These are phyloP conservation scores for Agapornis roseicollis DNA, from an alignment of 2,113 vertebrate genomes.

Conservation along the genomic window DNA sequence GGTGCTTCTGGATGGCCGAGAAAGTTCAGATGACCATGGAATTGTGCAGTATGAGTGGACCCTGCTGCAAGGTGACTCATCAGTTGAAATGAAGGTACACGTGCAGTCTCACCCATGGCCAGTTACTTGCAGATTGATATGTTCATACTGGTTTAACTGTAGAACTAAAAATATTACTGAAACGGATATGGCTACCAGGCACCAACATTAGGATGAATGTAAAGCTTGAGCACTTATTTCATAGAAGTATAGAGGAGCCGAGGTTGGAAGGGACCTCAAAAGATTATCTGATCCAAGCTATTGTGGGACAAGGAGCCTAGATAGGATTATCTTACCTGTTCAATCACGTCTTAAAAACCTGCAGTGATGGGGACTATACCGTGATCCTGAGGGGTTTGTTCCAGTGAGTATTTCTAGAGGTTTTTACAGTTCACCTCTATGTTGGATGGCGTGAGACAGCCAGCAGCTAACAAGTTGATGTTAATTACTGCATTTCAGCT, in stretches of 20 bases:
- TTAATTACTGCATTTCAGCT: not conserved
- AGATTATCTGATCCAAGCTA: not conserved
- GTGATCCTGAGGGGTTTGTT: not conserved
- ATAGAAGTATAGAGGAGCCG: not conserved
- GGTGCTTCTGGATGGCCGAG: slow-evolving; percentile 89
- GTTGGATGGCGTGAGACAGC: not conserved
- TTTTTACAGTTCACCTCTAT: not conserved
- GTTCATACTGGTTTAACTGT: not conserved
- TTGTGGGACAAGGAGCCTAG: not conserved
- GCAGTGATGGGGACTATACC: not conserved
- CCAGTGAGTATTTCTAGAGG: not conserved
- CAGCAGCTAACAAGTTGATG: not conserved
- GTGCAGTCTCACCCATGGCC: not conserved
- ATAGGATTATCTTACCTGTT: not conserved
- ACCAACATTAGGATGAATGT: not conserved
- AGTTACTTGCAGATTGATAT: not conserved
- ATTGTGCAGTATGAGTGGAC: slow-evolving; percentile 88
- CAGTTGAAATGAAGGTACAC: slow-evolving; percentile 88
- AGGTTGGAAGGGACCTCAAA: not conserved
- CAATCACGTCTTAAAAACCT: not conserved
- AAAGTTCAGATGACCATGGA: slow-evolving; percentile 88
- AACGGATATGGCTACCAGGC: not conserved
- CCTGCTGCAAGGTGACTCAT: slow-evolving; percentile 82
- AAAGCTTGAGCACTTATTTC: not conserved
- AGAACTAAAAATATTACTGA: not conserved